These are phyloP conservation scores for Chaenocephalus aceratus DNA, from an alignment of 2,113 vertebrate genomes.

Conservation along the genomic window DNA sequence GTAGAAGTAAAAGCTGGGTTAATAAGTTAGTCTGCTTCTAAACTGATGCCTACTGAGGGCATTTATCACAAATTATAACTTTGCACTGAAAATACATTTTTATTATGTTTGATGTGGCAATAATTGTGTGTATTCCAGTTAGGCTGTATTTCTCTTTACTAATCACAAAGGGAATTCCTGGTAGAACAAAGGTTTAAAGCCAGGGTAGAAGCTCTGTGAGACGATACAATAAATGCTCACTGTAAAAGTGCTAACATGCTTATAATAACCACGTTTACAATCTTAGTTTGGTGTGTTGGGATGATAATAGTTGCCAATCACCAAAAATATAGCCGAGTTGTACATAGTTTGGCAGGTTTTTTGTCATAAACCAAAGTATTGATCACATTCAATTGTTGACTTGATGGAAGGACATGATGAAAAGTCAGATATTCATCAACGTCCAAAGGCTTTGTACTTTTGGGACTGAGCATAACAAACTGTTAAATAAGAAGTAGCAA, in stretches of 20 bases:
- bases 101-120: neutral
- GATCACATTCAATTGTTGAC: neutral
- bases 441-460: neutral
- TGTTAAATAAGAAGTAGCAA: neutral
- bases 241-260: no score
- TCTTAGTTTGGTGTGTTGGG: no score
- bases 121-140: neutral
- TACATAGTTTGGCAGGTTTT: no score
- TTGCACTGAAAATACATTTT: neutral
- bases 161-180: neutral
- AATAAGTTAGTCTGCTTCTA: neutral
- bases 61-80: slow-evolving; percentile 26
- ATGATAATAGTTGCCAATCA: no score
- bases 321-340: no score
- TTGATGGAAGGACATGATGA: neutral
- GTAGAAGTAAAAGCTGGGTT: neutral
- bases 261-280: no score
- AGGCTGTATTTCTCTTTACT: neutral
- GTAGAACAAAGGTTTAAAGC: neutral
- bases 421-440: neutral
- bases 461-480: no score
- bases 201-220: neutral
- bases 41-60: slow-evolving; percentile 6
- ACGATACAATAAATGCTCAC: no score
- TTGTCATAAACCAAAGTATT: neutral